Evolutionary conservation across 2,113 vertebrate genomes (phyloP), one percentile per base, ranked within the genome.

Genomic region (Dendrocopos noguchii): DNA sequence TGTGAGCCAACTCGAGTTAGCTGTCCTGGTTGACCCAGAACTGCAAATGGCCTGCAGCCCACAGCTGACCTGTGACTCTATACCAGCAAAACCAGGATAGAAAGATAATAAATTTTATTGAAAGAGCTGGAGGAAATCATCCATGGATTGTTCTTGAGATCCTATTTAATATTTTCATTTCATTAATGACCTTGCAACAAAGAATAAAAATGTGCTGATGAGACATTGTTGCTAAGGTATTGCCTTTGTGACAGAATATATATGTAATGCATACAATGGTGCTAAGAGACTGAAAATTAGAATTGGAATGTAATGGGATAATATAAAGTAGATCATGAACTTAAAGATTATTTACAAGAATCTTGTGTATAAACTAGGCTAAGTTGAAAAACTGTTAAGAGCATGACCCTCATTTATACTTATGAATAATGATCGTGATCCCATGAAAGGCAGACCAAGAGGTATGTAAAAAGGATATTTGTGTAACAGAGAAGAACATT

Each of bases 81-180:
- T 52, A 22, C 19, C 50, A 52, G 22, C 21, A 52, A 52, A 52
- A 24, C 11, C 50, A 52, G 47, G 47, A 50, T 15, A 22, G 47
- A 34, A 91, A 88, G 71, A 92, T 79, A 79, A 89, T 89, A 89
- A 91, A 61, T 42, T 27, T 10, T 47, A 46, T 60, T 55, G 42
- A 53, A 84, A 85, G 84, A 22, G 12, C 31, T 84, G 44, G 39
- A 87, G 16, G 61, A 22, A 76, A 76, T 73, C 22, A 89, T 12
- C 12, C 12, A 66, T 7, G 0, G 20, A 76, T 87, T 92, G 12
- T 55, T 82, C 75, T 70, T 66, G 52, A 44, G 78, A 72, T 82
- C 59, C 76, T 76, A 31, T 59, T 85, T 91, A 96, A 76, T 82
- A 91, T 92, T 94, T 95, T 90, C 5, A 88, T 94, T 95, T 91